Conservation (phyloP, 1,140 invertebrate species). For the Drosophila tristis region DNA sequence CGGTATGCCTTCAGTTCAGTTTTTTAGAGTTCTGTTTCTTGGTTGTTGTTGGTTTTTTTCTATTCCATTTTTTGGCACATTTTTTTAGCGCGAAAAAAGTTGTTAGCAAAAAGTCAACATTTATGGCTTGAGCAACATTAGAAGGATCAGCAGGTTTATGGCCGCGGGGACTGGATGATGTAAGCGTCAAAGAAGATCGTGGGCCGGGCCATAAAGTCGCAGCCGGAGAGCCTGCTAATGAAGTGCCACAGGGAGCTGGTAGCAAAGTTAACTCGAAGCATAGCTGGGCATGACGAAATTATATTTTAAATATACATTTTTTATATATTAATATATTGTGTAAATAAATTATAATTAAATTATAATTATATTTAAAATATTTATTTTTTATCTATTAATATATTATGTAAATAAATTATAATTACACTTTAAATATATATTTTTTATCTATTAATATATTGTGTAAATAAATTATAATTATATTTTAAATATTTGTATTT, state of each 20-base stretch:
- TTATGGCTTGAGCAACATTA: slow-evolving; percentile 18
- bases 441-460: too few relatives aligned
- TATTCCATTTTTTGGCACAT: neutral
- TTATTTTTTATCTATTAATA: too few relatives aligned
- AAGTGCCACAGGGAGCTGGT: neutral
- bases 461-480: too few relatives aligned
- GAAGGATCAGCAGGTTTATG: slow-evolving; percentile 16
- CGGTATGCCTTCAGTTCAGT: slow-evolving; percentile 49
- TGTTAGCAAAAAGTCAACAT: neutral
- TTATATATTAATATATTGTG: too few relatives aligned
- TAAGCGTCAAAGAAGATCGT: slow-evolving; percentile 16
- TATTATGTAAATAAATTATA: too few relatives aligned
- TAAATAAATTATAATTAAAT: too few relatives aligned
- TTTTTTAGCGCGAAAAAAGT: slow-evolving; percentile 17
- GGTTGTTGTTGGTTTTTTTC: slow-evolving; percentile 21
- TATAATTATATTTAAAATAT: too few relatives aligned
- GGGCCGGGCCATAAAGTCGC: slow-evolving; percentile 12
- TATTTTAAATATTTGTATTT: too few relatives aligned
- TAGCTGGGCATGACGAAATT: too few relatives aligned
- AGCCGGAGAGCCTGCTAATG: slow-evolving; percentile 18
- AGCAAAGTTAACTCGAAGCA: too few relatives aligned
- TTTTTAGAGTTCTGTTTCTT: slow-evolving; percentile 51
- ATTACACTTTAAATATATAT: too few relatives aligned
- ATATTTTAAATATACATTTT: too few relatives aligned
- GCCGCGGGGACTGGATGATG: slow-evolving; percentile 17